Evolutionary conservation across 2,113 vertebrate species (phyloP), one percentile per base, ranked within the genome.

Genomic region (Polypterus bichir): DNA sequence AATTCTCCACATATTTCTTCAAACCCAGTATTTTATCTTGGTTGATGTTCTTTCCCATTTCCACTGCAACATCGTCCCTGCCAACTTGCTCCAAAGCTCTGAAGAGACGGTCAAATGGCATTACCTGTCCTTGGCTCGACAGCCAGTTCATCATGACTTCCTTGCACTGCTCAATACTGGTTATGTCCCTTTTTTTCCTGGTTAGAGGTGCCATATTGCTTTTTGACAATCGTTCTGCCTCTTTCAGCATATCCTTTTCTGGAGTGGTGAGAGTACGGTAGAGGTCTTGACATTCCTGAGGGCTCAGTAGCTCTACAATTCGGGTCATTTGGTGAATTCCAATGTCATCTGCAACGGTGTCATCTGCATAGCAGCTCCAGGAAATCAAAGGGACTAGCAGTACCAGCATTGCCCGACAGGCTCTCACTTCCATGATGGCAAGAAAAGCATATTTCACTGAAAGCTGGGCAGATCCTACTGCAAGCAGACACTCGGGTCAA

Each of bases 21-120:
- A 86, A 10, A 7, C 45, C 75, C 59, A 80, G 63, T 49, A 7
- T 10, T 62, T 80, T 79, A 59, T 86, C 83, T 76, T 86, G 82
- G 73, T 84, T 88, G 65, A 86, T 76, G 74, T 84, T 84, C 74
- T 84, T 85, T 48, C 71, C 79, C 60, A 86, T 62, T 60, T 86
- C 86, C 86, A 77, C 59, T 55, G 81, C 79, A 3, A 85, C 71
- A 70, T 86, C 84, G 47, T 69, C 76, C 67, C 81, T 79, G 67
- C 81, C 76, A 51, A 85, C 75, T 69, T 73, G 72, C 67, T 78
- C 80, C 71, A 86, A 67, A 71, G 77, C 74, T 1, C 71, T 75
- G 48, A 73, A 70, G 27, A 86, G 78, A 62, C 75, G 79, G 76
- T 86, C 79, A 44, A 75, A 77, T 75, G 80, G 81, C n/a, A 65